phyloP scores from a whole-genome alignment of 2,113 vertebrate genomes.

The Eolophus roseicapilla region DNA sequence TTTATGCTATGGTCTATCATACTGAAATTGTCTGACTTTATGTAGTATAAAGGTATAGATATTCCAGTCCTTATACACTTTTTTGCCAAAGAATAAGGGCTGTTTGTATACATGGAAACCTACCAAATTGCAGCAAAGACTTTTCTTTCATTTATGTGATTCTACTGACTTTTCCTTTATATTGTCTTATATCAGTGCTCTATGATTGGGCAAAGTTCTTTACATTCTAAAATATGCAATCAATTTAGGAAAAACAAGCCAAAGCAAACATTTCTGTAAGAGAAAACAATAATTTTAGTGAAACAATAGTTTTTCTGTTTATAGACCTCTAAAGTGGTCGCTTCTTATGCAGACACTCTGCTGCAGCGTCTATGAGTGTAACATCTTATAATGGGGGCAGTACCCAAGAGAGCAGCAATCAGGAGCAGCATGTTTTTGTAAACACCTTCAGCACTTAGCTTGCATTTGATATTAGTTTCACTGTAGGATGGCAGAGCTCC shows the following conservation, averaged over 20 bases:
- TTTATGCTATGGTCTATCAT: neutral
- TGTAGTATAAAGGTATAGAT: neutral
- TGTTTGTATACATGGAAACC: neutral
- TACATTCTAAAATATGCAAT: neutral
- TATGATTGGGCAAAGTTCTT: neutral
- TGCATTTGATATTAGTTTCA: neutral
- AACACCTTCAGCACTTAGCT: slow-evolving; percentile 26
- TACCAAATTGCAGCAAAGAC: neutral
- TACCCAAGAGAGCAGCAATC: neutral
- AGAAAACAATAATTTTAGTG: neutral
- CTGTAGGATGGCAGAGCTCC: neutral
- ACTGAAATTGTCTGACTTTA: neutral
- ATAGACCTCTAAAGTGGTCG: neutral
- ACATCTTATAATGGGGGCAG: neutral
- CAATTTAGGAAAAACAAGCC: neutral
- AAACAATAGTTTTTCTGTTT: neutral
- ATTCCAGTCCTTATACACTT: neutral
- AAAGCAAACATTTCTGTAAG: neutral
- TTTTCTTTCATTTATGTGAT: neutral
- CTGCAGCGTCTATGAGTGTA: neutral
- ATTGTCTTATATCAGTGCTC: neutral
- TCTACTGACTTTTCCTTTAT: neutral
- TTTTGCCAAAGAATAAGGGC: neutral
- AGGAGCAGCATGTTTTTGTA: neutral
- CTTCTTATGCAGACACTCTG: neutral